These are phyloP conservation scores for Caenorhabditis zanzibari DNA, from an alignment of 2,888 invertebrate species.

Conservation along the genomic window DNA sequence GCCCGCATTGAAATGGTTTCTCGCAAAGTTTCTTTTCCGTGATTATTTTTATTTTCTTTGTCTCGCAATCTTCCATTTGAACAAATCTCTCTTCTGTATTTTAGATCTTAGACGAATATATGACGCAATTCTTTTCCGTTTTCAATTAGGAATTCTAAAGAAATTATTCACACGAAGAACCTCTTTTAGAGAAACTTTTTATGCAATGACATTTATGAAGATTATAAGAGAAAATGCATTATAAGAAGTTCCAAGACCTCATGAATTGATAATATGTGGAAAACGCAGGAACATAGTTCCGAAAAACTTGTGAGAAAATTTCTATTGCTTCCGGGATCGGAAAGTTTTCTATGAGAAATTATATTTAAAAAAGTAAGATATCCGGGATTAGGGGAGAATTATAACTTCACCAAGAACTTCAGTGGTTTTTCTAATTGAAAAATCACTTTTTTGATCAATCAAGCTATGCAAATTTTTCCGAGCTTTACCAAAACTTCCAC, in stretches of 20 bases:
- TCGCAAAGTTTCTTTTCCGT: constrained; percentile 37
- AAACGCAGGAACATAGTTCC: constrained; percentile 9
- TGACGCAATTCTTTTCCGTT: constrained; percentile 13
- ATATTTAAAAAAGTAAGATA: no score
- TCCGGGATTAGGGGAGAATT: no score
- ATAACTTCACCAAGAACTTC: no score
- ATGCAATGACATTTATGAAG: constrained; percentile 14
- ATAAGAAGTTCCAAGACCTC: constrained; percentile 3
- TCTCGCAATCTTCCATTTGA: not conserved
- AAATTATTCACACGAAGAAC: constrained; percentile 16
- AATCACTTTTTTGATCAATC: no score
- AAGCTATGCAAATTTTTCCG: not conserved
- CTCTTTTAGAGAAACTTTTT: not conserved
- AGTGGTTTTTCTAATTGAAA: no score
- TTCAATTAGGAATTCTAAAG: not conserved
- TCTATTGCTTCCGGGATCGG: not conserved
- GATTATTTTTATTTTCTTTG: constrained; percentile 19
- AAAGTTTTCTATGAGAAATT: not conserved
- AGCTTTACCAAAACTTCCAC: not conserved
- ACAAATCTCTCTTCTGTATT: no score
- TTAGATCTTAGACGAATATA: not conserved
- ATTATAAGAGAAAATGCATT: not conserved
- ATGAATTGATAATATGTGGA: not conserved
- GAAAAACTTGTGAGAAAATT: not conserved
- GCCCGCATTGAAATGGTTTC: constrained; percentile 19